Conservation (phyloP, 2,888 invertebrate genomes). For the Sarcophaga carnaria region DNA sequence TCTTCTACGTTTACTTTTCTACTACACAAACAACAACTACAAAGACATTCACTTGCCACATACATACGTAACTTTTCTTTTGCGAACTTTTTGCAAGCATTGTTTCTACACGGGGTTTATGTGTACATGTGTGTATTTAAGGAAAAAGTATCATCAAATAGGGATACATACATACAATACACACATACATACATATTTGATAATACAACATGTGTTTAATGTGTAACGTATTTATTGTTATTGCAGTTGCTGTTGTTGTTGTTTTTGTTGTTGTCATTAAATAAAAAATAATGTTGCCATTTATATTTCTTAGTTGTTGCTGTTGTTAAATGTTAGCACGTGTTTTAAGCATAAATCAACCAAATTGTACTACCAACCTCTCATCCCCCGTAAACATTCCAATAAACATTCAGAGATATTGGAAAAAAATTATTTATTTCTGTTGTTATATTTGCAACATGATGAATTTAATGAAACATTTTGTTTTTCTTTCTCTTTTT, state of each 20-base stretch:
- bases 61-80: background rate
- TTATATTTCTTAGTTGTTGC: constrained; percentile 35
- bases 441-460: background rate
- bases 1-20: background rate
- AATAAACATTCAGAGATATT: background rate
- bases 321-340: constrained; percentile 66
- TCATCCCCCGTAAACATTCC: background rate
- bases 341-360: constrained; percentile 66
- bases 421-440: background rate
- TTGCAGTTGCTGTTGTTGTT: background rate
- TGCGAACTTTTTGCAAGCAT: background rate
- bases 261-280: constrained; percentile 29
- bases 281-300: constrained; percentile 64
- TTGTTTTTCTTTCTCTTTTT: background rate
- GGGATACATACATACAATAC: constrained; percentile 34
- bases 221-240: constrained; percentile 4
- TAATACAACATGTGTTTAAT: constrained; percentile 63
- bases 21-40: too few relatives aligned
- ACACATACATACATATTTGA: constrained; percentile 21
- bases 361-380: constrained; percentile 21
- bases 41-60: background rate
- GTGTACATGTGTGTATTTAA: background rate
- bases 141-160: constrained; percentile 23
- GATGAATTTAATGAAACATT: background rate
- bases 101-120: background rate